Evolutionary conservation across 1,140 invertebrate genomes (phyloP).

Genomic region (Trichomalopsis sarcophagae): DNA sequence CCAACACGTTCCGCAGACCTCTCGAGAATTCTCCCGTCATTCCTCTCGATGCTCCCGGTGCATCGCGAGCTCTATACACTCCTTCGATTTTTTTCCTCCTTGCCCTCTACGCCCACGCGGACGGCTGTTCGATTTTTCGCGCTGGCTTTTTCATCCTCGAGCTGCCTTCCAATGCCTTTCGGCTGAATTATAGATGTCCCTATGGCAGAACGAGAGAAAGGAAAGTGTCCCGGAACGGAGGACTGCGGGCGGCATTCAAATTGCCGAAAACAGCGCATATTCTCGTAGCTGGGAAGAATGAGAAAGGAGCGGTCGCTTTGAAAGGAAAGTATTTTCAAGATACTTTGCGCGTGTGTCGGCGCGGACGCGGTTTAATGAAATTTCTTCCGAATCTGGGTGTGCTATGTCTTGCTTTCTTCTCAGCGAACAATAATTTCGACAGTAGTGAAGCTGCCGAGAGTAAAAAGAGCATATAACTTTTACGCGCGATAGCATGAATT

Average conservation of each 20-base stretch:
- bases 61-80: background rate
- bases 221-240: background rate
- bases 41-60: background rate
- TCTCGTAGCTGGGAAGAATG: background rate
- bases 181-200: background rate
- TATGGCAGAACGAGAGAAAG: background rate
- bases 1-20: background rate
- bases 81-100: background rate
- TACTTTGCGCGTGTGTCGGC: background rate
- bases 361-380: constrained; percentile 15
- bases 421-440: background rate
- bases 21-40: background rate
- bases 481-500: background rate
- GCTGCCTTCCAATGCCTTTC: constrained; percentile 54
- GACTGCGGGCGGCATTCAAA: background rate
- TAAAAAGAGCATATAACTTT: background rate
- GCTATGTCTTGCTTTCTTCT: background rate
- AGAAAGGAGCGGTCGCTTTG: background rate
- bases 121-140: background rate
- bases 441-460: background rate
- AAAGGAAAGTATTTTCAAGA: constrained; percentile 39
- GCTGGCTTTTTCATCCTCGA: constrained; percentile 47
- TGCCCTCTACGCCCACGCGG: background rate
- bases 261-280: constrained; percentile 23
- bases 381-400: background rate